Percentiles rank a stretch among this genome's conserved stretches.
phyloP scores from a whole-genome alignment of 2,113 vertebrate species.

The Riparia riparia region DNA sequence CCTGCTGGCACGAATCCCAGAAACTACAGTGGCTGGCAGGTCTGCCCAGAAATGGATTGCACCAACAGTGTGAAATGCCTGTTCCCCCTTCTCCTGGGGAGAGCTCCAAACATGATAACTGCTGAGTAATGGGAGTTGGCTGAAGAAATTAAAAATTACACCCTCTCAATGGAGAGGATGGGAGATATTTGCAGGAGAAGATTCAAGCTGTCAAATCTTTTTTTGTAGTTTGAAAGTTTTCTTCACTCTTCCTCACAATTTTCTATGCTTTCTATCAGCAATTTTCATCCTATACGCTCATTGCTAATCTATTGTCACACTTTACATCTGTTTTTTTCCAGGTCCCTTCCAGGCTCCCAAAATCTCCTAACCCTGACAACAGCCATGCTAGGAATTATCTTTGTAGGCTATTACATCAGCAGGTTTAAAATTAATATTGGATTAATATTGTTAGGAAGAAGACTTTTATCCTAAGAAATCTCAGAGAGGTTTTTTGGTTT shows the following conservation, averaged over 20 bases:
- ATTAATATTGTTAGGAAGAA: neutral
- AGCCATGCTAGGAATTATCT: neutral
- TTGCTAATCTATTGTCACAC: neutral
- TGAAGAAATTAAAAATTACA: neutral
- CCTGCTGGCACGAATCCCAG: conserved; percentile 46
- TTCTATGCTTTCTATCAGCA: neutral
- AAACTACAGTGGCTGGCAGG: conserved; percentile 47
- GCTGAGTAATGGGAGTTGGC: conserved; percentile 59
- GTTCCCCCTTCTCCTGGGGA: conserved; percentile 13
- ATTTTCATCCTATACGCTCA: neutral
- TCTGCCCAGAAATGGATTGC: conserved; percentile 48
- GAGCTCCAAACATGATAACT: conserved; percentile 45
- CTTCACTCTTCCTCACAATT: neutral
- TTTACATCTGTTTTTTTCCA: neutral
- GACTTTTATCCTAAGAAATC: neutral
- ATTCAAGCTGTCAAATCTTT: neutral
- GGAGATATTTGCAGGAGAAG: neutral
- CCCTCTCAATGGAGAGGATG: neutral
- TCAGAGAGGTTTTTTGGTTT: neutral
- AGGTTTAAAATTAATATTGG: neutral
- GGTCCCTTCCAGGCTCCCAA: neutral
- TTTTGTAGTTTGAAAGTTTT: conserved; percentile 14
- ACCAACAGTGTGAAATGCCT: conserved; percentile 39
- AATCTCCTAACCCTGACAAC: neutral
- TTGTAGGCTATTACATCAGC: neutral